phyloP scores from a whole-genome alignment of 2,113 vertebrate genomes.

The Girardinichthys multiradiatus region DNA sequence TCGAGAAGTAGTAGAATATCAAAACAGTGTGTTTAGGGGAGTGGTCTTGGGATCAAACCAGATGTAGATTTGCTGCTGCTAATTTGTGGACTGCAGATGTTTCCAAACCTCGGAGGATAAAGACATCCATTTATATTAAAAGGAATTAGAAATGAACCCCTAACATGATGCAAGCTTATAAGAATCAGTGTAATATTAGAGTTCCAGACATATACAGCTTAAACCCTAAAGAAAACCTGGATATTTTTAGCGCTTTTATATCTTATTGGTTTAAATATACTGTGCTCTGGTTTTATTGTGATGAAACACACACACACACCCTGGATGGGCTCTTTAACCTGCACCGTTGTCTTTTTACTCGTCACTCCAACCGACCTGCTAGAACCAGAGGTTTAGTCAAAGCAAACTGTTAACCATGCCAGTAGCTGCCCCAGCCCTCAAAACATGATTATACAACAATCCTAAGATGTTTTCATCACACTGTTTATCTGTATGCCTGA shows the following conservation, averaged over 20 bases:
- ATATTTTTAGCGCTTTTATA: not conserved
- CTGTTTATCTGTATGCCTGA: too few species aligned
- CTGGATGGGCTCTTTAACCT: not conserved
- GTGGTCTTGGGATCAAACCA: slow-evolving; percentile 32
- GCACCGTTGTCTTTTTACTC: not conserved
- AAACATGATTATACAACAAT: too few species aligned
- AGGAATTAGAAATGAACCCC: slow-evolving; percentile 16
- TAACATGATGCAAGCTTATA: not conserved
- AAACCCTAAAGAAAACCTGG: not conserved
- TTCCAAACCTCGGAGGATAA: slow-evolving; percentile 28
- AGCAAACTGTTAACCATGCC: not conserved
- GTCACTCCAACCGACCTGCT: too few species aligned
- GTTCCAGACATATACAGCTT: slow-evolving; percentile 9
- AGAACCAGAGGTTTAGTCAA: not conserved
- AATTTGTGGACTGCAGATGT: slow-evolving; percentile 45
- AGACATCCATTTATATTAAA: slow-evolving; percentile 30
- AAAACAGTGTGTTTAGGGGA: slow-evolving; percentile 17
- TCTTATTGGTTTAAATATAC: not conserved
- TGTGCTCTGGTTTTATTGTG: not conserved
- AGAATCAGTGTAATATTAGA: not conserved
- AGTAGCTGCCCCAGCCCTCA: too few species aligned
- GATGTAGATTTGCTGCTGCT: slow-evolving; percentile 32
- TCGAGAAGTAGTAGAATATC: slow-evolving; percentile 14
- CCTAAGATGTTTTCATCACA: too few species aligned
- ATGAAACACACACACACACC: not conserved